Evolutionary conservation across 2,113 vertebrate species (phyloP).

Genomic region (Sisor rabdophorus): DNA sequence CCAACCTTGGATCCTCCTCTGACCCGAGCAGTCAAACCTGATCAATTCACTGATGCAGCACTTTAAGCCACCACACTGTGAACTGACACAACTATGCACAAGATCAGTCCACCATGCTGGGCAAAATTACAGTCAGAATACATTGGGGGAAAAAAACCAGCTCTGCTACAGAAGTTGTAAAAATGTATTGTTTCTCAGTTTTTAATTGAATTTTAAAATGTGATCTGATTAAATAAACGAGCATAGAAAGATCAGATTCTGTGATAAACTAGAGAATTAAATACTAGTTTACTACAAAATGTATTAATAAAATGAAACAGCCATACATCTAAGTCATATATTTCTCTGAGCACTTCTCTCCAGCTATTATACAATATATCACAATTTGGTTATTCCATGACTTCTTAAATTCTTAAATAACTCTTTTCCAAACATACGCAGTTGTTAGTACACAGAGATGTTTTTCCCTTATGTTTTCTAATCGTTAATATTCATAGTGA

Average conservation of each 20-base stretch:
- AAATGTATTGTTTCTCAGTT: too few relatives aligned
- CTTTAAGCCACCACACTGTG: constrained; percentile 1
- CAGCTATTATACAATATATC: background rate
- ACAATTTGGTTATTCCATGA: background rate
- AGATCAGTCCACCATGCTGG: background rate
- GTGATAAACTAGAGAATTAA: background rate
- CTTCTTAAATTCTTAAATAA: constrained; percentile 12
- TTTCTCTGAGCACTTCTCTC: background rate
- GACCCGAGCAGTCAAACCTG: constrained; percentile 62
- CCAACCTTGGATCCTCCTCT: constrained; percentile 65
- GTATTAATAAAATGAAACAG: background rate
- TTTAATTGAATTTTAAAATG: too few relatives aligned
- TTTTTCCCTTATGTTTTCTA: constrained; percentile 51
- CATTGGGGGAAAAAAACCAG: background rate
- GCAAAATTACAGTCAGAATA: background rate
- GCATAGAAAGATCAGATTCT: background rate
- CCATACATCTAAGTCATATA: background rate
- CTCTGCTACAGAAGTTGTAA: background rate
- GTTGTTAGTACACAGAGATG: too few relatives aligned
- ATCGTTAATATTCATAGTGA: constrained; percentile 41
- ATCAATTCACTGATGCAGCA: constrained; percentile 60
- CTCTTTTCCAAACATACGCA: background rate
- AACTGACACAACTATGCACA: background rate
- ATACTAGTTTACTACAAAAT: background rate
- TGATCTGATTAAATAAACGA: background rate